Conservation (phyloP, 2,113 vertebrate species). For the Pandion haliaetus region DNA sequence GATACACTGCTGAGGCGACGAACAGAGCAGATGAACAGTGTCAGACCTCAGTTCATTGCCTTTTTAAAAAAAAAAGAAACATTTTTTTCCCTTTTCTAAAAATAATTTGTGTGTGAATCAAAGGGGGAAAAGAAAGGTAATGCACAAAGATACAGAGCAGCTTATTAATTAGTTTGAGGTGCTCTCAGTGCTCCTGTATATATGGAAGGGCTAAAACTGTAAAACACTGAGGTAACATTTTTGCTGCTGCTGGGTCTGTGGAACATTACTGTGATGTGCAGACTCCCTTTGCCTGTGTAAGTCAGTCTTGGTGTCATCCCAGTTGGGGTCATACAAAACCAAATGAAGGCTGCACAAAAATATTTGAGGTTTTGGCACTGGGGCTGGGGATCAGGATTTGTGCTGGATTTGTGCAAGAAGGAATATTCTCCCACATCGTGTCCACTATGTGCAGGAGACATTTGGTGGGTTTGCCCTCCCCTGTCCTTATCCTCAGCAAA, state of each 20-base stretch:
- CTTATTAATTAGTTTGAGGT: conserved; percentile 47
- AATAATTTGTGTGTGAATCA: conserved; percentile 37
- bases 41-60: not conserved
- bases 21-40: not conserved
- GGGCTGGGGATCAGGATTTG: not conserved
- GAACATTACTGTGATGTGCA: not conserved
- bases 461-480: not conserved
- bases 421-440: not conserved
- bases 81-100: conserved; percentile 35
- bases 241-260: not conserved
- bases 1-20: not conserved
- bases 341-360: not conserved
- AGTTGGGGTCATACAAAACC: not conserved
- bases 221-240: not conserved
- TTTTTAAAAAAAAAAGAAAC: not conserved
- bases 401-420: not conserved
- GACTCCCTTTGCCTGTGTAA: not conserved
- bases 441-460: not conserved
- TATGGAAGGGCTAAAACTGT: not conserved
- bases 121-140: conserved; percentile 38
- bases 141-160: conserved; percentile 19
- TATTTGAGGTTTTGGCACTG: not conserved
- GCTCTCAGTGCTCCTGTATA: not conserved
- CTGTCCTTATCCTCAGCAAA: not conserved
- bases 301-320: not conserved